Evolutionary conservation across 1,140 invertebrate genomes (phyloP).

Genomic region (Colletes gigas): DNA sequence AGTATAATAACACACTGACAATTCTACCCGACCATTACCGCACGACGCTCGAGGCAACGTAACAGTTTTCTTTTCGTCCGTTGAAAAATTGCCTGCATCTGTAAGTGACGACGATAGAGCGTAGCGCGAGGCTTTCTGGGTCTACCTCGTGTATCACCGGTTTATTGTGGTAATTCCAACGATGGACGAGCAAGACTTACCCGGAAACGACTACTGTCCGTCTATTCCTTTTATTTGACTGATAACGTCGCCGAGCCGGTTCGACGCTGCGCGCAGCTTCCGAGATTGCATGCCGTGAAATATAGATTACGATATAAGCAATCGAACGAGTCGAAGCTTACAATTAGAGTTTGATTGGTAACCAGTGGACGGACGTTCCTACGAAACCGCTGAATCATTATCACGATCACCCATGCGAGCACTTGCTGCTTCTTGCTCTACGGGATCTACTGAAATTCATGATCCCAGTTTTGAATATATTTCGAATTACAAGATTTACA

Average conservation of each 20-base stretch:
- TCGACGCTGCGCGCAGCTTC: not conserved
- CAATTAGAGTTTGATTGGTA: constrained; percentile 7
- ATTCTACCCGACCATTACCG: constrained; percentile 32
- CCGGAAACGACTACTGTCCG: not conserved
- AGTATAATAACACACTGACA: constrained; percentile 40
- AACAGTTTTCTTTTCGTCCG: constrained; percentile 32
- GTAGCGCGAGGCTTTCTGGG: not conserved
- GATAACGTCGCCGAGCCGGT: not conserved
- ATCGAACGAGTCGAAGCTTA: not conserved
- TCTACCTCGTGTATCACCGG: constrained; percentile 33
- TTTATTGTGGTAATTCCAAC: constrained; percentile 46
- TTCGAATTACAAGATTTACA: no score
- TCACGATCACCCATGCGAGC: not conserved
- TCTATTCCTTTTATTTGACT: constrained; percentile 13
- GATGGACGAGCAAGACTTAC: constrained; percentile 18
- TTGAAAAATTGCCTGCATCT: constrained; percentile 48
- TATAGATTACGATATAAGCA: not conserved
- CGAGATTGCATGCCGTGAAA: not conserved
- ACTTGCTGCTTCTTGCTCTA: not conserved
- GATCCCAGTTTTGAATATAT: no score
- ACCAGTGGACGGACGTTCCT: not conserved
- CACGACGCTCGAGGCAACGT: constrained; percentile 2
- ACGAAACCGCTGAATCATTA: not conserved
- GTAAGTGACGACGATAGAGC: constrained; percentile 46
- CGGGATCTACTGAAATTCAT: not conserved